phyloP scores from a whole-genome alignment of 2,797 vertebrate genomes.

The Acanthurus leucopareius region DNA sequence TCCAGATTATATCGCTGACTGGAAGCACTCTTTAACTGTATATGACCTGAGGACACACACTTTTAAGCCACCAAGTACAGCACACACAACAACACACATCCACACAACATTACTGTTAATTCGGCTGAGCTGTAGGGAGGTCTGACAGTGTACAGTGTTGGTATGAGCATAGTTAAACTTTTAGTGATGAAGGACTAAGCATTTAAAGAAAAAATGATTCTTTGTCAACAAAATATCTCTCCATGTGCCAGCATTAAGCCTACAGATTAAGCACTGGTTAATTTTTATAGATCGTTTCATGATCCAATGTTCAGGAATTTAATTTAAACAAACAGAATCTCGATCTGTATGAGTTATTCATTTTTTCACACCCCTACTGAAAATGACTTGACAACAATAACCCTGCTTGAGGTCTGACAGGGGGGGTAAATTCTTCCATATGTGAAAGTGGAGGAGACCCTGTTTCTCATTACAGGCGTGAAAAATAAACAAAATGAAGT shows the following conservation, averaged over 20 bases:
- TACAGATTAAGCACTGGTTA: too few species aligned
- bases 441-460: slow-evolving; percentile 60
- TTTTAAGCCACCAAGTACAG: not conserved
- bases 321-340: too few species aligned
- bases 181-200: not conserved
- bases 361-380: slow-evolving; percentile 2
- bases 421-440: slow-evolving; percentile 69
- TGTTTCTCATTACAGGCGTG: slow-evolving; percentile 60
- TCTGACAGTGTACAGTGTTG: not conserved
- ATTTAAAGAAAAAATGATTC: too few species aligned
- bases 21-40: slow-evolving; percentile 18
- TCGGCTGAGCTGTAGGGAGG: not conserved
- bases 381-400: slow-evolving; percentile 52
- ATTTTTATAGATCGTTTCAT: too few species aligned
- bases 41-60: not conserved
- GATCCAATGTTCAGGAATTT: too few species aligned
- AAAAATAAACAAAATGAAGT: slow-evolving; percentile 56
- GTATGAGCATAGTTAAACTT: not conserved
- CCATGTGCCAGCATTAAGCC: too few species aligned
- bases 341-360: too few species aligned
- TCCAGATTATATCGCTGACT: slow-evolving; percentile 3
- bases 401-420: slow-evolving; percentile 47
- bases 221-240: too few species aligned
- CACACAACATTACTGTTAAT: not conserved
- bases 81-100: not conserved